These are phyloP conservation scores for Acipenser oxyrinchus DNA, from an alignment of 2,797 vertebrate species.

Conservation along the genomic window DNA sequence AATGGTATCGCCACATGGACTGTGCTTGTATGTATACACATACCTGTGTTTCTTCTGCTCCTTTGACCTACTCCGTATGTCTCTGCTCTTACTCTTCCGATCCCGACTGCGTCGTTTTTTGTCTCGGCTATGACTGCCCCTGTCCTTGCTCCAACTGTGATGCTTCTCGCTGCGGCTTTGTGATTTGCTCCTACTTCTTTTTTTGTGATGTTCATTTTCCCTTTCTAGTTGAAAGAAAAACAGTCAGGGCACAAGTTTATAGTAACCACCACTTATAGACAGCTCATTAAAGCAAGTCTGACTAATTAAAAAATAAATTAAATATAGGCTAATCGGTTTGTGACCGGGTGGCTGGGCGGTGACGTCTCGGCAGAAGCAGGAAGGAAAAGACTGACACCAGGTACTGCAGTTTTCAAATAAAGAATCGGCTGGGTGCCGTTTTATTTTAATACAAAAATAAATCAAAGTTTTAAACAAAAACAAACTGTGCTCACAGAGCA, in stretches of 20 bases:
- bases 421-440: too few species aligned
- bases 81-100: slow-evolving; percentile 44
- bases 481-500: too few species aligned
- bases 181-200: slow-evolving; percentile 51
- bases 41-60: slow-evolving; percentile 64
- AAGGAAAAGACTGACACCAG: too few species aligned
- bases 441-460: too few species aligned
- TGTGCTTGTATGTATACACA: background rate
- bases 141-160: slow-evolving; percentile 53
- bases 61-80: slow-evolving; percentile 50
- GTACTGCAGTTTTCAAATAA: too few species aligned
- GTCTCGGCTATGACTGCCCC: slow-evolving; percentile 62
- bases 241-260: too few species aligned
- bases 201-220: slow-evolving; percentile 54
- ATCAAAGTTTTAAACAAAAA: too few species aligned
- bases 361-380: too few species aligned
- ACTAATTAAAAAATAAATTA: slow-evolving; percentile 10
- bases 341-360: too few species aligned
- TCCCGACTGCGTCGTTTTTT: slow-evolving; percentile 55
- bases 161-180: slow-evolving; percentile 45
- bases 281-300: too few species aligned
- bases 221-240: slow-evolving; percentile 35
- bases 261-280: too few species aligned
- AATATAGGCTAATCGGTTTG: slow-evolving; percentile 30
- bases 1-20: too few species aligned